Base-by-base conservation (phyloP, 2,113 vertebrate species). In the Ptilorrhoa leucosticta region DNA sequence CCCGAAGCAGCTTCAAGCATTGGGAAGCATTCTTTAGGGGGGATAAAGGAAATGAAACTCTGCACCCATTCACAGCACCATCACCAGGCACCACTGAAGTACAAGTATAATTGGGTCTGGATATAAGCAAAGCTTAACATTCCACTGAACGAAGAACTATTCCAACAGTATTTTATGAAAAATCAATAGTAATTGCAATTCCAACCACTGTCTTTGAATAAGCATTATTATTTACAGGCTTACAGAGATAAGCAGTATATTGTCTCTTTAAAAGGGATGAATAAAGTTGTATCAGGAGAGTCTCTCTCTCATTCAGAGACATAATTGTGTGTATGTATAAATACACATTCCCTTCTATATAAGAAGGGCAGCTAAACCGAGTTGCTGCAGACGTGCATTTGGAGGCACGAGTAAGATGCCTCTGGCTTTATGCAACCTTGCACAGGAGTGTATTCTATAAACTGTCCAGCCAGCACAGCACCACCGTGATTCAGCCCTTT, bases 141-240 rank as follows among this genome's bases (percentile, higher is more conserved):
- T 78, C 42, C 28, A 81, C 61, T 76, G 64, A 88, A 92, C 23
- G 6, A 80, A 56, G 15, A 76, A 75, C 35, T 54, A 82, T 22
- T 79, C 51, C 57, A 79, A 51, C 5, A 40, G 47, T 53, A 80
- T 57, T 91, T 89, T 53, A 95, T 73, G 31, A 90, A 90, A 90
- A 87, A 86, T 69, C 91, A 90, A 88, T 89, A 72, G 76, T 53
- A 96, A 92, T n/a, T 77, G 63, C 87, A 81, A 91, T 73, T 86
- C 68, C 54, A 94, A 92, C 64, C 30, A 56, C 85, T 51, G 37
- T 12, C 57, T 69, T 66, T 44, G 31, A 54, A 44, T 64, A 83
- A 75, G 26, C 69, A 27, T 64, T 80, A 44, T 71, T 66, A 85
- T 79, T 68, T 92, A 83, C 63, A 61, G 19, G 58, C 76, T 61